phyloP scores from a whole-genome alignment of 2,888 invertebrate genomes.

The Oxyteleia sp. region DNA sequence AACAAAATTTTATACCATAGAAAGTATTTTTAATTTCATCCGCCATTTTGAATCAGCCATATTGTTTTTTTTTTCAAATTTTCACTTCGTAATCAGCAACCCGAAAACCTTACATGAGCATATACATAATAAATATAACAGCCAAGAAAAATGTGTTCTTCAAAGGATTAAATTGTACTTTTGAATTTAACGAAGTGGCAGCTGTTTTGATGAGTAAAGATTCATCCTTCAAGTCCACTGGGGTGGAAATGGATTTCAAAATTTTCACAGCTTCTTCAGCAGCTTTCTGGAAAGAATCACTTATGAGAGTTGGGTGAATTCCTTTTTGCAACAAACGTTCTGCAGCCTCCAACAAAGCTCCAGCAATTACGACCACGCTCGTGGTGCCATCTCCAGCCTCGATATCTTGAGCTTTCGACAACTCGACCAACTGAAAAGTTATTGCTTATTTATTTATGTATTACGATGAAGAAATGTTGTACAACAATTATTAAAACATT shows the following conservation, averaged over 20 bases:
- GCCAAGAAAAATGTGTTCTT: no score
- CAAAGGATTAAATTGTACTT: conserved; percentile 90
- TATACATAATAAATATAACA: no score
- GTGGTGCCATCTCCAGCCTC: conserved; percentile 99
- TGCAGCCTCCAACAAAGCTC: conserved; percentile 97
- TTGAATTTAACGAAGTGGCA: conserved; percentile 99
- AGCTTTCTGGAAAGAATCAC: conserved; percentile 98
- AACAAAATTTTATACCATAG: no score
- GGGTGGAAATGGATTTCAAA: conserved; percentile 94
- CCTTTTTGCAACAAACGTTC: conserved; percentile 97
- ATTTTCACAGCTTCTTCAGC: conserved; percentile 93
- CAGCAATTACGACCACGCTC: conserved; percentile 98
- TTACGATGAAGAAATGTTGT: not conserved
- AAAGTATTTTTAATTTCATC: no score
- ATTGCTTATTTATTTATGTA: not conserved
- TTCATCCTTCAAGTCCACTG: conserved; percentile 95
- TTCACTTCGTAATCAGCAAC: no score
- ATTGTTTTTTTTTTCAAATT: no score
- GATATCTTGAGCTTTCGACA: conserved; percentile 99
- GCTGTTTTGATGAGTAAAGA: conserved; percentile 97
- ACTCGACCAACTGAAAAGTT: conserved; percentile 94
- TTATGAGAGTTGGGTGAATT: conserved; percentile 99
- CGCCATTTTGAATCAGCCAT: no score
- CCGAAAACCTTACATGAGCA: no score
- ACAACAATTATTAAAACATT: no score